Evolutionary conservation across 1,140 invertebrate species (phyloP), one percentile per base, ranked within the genome.

Genomic region (Apis laboriosa): DNA sequence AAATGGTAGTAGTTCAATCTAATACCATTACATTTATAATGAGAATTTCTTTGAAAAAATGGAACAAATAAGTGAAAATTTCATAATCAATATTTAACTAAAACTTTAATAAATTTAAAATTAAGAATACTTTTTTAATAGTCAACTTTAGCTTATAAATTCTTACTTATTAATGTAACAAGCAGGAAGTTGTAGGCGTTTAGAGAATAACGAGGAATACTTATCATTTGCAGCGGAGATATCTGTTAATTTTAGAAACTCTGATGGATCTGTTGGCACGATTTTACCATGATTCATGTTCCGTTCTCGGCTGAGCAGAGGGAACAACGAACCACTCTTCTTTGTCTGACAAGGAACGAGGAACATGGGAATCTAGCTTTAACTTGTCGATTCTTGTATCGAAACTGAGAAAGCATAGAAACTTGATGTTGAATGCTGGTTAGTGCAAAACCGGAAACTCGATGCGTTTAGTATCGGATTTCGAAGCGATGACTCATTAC

Each of bases 371-470:
- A 51, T 60, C 12, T 67, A 64, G 63, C 13, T 81, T 55, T 63
- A 24, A 53, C 5, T 53, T 55, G n/a, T 28, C 61, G 70, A 75
- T 76, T n/a, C 34, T 34, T 28, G 43, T n/a, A 60, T 77, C 63
- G 49, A 55, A 66, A 81, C 73, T 64, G 55, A 68, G 56, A 13
- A 77, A 64, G 12, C 58, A 80, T 77, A 68, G 71, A 84, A 86
- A 34, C 53, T 60, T 77, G 58, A 70, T 64, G 28, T 75, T 63
- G 77, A 43, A 81, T 58, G 78, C n/a, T n/a, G 68, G 81, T 84
- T 76, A 80, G 81, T 77, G 78, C n/a, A 28, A 78, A 83, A 79
- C 77, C 83, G 87, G 87, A 88, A 88, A 85, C 77, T 64, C 55
- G 56, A 74, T 77, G 63, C 66, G 56, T 80, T 66, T 4, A 49